Percentiles rank a stretch among this genome's conserved stretches.
Evolutionary conservation across 2,113 vertebrate genomes (phyloP).

Genomic region (Anarrhichthys ocellatus): DNA sequence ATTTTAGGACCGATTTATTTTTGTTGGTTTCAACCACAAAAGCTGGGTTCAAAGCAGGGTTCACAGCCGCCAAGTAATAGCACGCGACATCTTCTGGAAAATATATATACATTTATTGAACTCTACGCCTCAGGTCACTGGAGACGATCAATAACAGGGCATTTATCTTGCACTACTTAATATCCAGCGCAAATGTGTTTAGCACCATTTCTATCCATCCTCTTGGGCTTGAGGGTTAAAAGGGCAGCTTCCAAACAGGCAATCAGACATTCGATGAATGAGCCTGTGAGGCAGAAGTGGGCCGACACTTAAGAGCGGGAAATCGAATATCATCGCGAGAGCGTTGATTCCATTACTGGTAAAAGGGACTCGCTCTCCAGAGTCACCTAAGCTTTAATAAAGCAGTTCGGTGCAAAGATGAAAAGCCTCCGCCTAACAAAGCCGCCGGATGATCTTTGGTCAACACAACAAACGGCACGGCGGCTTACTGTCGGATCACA

Average conservation of each 20-base stretch:
- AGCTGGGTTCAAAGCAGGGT: neutral
- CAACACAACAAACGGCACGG: constrained; percentile 28
- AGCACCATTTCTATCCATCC: constrained; percentile 36
- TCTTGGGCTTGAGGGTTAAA: constrained; percentile 28
- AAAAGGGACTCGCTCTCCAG: constrained; percentile 48
- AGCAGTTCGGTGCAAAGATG: constrained; percentile 27
- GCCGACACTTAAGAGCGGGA: constrained; percentile 51
- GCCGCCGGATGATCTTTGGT: constrained; percentile 30
- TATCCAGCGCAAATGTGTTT: constrained; percentile 49
- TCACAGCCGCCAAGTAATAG: constrained; percentile 5
- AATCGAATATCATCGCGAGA: constrained; percentile 57
- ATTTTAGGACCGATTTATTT: neutral
- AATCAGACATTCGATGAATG: constrained; percentile 57
- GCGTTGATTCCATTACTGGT: constrained; percentile 50
- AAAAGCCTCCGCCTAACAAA: constrained; percentile 30
- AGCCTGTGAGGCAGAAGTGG: constrained; percentile 31
- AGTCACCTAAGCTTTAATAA: constrained; percentile 45
- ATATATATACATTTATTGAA: constrained; percentile 25
- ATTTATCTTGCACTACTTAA: constrained; percentile 54
- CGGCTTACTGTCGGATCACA: constrained; percentile 14
- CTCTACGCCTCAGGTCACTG: constrained; percentile 3
- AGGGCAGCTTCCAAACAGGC: constrained; percentile 55
- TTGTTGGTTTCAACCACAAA: neutral
- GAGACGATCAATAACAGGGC: constrained; percentile 47
- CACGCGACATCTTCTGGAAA: neutral